A percentile compares a stretch with the other conserved stretches of the same genome.
Conservation (phyloP, 2,113 vertebrate genomes). For the Odocoileus virginianus region DNA sequence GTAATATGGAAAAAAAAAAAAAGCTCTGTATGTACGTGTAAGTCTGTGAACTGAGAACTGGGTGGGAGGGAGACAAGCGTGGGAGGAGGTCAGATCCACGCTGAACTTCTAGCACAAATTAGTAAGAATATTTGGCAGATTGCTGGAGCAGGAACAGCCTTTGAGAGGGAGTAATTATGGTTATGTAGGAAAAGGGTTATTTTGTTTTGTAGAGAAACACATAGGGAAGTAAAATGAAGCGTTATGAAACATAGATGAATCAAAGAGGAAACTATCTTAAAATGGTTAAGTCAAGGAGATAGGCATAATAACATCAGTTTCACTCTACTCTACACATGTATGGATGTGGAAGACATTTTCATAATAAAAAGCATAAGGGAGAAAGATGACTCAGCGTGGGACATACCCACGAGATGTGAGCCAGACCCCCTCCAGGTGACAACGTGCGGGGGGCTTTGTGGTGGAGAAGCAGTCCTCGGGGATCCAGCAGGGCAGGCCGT, state of each 20-base stretch:
- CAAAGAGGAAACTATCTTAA: neutral
- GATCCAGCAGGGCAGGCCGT: neutral
- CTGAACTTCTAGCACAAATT: neutral
- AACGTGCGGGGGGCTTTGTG: accelerated
- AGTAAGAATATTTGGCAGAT: neutral
- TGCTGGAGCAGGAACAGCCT: neutral
- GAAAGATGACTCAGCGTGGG: neutral
- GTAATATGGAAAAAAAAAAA: neutral
- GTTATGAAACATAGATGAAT: neutral
- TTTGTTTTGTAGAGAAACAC: constrained; percentile 13
- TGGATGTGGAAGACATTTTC: neutral
- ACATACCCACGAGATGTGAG: neutral
- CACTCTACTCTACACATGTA: neutral
- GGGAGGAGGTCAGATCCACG: neutral
- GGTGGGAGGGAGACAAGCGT: neutral
- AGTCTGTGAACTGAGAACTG: neutral
- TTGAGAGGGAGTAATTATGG: neutral
- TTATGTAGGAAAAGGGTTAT: neutral
- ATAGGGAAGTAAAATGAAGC: neutral
- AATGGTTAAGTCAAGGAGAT: neutral
- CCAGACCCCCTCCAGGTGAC: neutral
- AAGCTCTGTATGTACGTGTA: neutral
- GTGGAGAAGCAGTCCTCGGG: accelerated
- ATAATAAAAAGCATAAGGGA: neutral
- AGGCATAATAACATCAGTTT: neutral